Evolutionary conservation across 2,113 vertebrate species (phyloP).

Genomic region (Neoarius graeffei): DNA sequence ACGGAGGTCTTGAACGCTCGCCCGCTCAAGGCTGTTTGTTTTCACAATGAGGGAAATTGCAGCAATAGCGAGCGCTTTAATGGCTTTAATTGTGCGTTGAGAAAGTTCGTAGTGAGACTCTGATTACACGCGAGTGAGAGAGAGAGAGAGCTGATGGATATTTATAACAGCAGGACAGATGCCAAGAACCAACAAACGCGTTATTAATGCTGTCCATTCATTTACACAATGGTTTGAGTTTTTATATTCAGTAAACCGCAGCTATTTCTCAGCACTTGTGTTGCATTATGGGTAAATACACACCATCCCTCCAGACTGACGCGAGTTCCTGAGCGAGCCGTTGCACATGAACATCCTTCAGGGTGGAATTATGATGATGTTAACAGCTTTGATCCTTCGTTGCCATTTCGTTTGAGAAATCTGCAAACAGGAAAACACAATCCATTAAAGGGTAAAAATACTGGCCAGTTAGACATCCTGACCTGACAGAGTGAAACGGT

Average conservation of each 20-base stretch:
- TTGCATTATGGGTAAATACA: neutral
- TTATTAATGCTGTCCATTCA: neutral
- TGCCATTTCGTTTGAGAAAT: neutral
- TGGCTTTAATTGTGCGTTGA: slow-evolving; percentile 57
- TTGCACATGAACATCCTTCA: neutral
- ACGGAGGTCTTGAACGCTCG: slow-evolving; percentile 53
- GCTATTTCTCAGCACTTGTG: neutral
- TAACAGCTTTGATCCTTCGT: neutral
- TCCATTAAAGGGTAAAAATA: neutral
- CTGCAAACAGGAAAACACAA: neutral
- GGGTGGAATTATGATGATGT: neutral
- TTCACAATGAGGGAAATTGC: slow-evolving; percentile 65
- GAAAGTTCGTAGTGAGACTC: slow-evolving; percentile 22
- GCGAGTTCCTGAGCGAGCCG: neutral
- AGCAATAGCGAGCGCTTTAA: slow-evolving; percentile 58
- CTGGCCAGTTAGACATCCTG: neutral
- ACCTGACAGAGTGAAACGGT: neutral
- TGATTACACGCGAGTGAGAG: slow-evolving; percentile 31
- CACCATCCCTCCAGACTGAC: neutral
- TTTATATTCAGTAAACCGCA: neutral
- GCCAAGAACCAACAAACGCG: neutral
- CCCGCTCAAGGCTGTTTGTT: slow-evolving; percentile 61
- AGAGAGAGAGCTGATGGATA: neutral
- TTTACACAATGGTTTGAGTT: neutral
- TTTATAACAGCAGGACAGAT: neutral